Base-by-base conservation (phyloP, 2,797 vertebrate species). In the Pantherophis alleghaniensis region DNA sequence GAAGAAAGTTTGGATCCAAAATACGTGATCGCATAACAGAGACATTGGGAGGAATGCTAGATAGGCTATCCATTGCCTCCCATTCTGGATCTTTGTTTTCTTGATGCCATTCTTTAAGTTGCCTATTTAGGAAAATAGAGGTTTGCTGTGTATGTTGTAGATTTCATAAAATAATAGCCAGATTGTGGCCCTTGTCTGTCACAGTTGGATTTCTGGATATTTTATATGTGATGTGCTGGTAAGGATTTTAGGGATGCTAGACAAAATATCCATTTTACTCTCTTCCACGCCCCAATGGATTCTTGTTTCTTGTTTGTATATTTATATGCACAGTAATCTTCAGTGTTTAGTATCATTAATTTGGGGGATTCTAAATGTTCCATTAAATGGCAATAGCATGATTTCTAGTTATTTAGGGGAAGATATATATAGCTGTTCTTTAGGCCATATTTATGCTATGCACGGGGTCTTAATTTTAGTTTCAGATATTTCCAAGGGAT, bases 1-100 rank as follows among this genome's bases (percentile, higher is more conserved):
- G 93, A 94, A 95, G 95, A 95, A 97, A 97, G 96, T 96, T 96
- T 90, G 93, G 91, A 89, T 95, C 93, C 74, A 11, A 86, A 94
- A 95, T 94, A 56, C 13, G 90, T 32, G 89, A 88, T 92, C 0
- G 0, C 42, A 28, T 32, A 87, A 22, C 63, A 88, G 66, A 66
- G 83, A 90, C 1, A 13, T 87, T 20, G 13, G 37, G 24, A 83
- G 10, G 60, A 86, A n/a, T 66, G 24, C 56, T 32, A 66, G 69
- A 89, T 47, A 26, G 74, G 60, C 32, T 59, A 55, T 69, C 24
- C 32, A 14, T 69, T 51, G 4, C 12, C 47, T 74, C 74, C 55
- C 87, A 37, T 56, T 53, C 20, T 60, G 14, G 87, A 61, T 32
- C 59, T 79, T 9, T 32, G 6, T 32, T 90, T 89, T 87, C 42